A percentile compares a stretch with the other conserved stretches of the same genome.
phyloP scores from a whole-genome alignment of 2,888 invertebrate species.

The Xestia xanthographa region DNA sequence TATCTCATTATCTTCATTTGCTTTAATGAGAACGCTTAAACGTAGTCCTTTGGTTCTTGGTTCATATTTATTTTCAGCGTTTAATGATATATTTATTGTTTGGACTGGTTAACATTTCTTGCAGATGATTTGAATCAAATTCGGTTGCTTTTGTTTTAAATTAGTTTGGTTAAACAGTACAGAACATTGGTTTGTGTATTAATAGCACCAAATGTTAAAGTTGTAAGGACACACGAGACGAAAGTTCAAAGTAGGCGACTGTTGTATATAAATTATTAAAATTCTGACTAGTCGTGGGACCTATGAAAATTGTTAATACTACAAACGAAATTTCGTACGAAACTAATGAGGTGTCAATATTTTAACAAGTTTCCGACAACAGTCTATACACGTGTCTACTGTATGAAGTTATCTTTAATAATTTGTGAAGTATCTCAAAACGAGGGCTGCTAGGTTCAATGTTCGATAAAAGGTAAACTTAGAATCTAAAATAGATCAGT shows the following conservation, averaged over 20 bases:
- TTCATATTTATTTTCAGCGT: constrained; percentile 21
- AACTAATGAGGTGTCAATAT: constrained; percentile 26
- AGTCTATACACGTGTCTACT: not conserved
- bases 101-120: not conserved
- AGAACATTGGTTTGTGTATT: not conserved
- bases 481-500: not conserved
- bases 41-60: constrained; percentile 21
- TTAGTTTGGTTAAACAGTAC: not conserved
- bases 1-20: constrained; percentile 61
- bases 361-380: constrained; percentile 1
- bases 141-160: too few species aligned
- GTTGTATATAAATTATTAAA: constrained; percentile 1
- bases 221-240: too few species aligned
- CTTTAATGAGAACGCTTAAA: constrained; percentile 56
- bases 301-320: constrained; percentile 11
- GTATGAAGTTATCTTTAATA: constrained; percentile 3
- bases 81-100: constrained; percentile 11
- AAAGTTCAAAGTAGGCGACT: too few species aligned
- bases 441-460: not conserved
- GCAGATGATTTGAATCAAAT: not conserved
- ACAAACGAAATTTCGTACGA: not conserved
- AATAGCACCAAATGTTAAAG: not conserved
- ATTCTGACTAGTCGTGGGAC: not conserved
- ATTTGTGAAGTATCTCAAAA: constrained; percentile 8
- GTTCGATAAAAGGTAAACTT: not conserved